phyloP scores from a whole-genome alignment of 2,888 invertebrate species.

The Acanthosepion esculentum region DNA sequence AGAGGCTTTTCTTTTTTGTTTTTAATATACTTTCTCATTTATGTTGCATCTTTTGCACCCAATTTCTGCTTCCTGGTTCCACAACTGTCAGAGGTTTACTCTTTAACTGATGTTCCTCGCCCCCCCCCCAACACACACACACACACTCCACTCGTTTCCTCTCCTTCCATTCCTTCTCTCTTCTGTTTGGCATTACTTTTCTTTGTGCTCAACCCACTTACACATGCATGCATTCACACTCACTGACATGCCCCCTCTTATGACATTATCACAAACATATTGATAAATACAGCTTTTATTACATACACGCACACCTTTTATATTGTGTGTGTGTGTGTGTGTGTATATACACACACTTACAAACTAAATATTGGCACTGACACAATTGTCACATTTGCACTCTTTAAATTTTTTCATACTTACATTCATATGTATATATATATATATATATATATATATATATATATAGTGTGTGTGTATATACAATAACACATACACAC shows the following conservation, averaged over 20 bases:
- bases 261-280: too few relatives aligned
- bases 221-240: neutral
- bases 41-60: conserved; percentile 33
- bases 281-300: too few relatives aligned
- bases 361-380: neutral
- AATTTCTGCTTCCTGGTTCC: conserved; percentile 12
- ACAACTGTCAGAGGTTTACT: conserved; percentile 11
- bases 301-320: neutral
- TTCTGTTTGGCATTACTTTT: neutral
- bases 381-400: too few relatives aligned
- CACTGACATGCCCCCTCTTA: neutral
- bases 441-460: too few relatives aligned
- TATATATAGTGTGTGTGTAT: too few relatives aligned
- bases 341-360: neutral
- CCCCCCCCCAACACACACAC: too few relatives aligned
- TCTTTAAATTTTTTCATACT: too few relatives aligned
- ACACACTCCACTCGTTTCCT: neutral
- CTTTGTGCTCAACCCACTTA: conserved; percentile 24
- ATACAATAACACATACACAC: too few relatives aligned
- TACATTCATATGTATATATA: too few relatives aligned
- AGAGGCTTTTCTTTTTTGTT: neutral
- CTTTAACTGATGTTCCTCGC: neutral
- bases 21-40: neutral
- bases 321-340: neutral
- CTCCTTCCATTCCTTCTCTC: neutral